phyloP scores from a whole-genome alignment of 2,113 vertebrate genomes.

The Chlamydotis undulata region DNA sequence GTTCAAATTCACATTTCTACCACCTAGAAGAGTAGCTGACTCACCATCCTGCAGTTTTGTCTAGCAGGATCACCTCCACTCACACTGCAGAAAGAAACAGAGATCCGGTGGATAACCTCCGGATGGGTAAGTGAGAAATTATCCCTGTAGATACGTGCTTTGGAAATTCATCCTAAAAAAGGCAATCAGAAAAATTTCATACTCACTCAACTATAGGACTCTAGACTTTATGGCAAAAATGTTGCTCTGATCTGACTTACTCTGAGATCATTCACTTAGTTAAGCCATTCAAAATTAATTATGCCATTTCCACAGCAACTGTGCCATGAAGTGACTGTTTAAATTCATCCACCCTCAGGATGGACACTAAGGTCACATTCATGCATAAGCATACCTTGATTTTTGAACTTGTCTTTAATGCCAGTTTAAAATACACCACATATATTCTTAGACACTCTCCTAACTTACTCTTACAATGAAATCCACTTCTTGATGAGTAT shows the following conservation, averaged over 20 bases:
- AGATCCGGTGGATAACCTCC: neutral
- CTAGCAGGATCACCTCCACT: neutral
- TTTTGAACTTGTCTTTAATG: neutral
- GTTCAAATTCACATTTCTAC: neutral
- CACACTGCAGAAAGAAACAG: rapidly evolving
- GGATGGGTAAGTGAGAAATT: neutral
- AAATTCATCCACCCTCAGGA: neutral
- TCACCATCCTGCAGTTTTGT: neutral
- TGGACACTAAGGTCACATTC: neutral
- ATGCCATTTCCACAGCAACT: neutral
- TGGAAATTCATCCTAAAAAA: neutral
- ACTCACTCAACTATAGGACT: rapidly evolving
- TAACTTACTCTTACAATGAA: neutral
- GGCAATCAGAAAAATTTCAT: neutral
- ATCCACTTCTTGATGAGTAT: neutral
- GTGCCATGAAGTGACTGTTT: neutral
- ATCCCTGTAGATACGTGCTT: rapidly evolving
- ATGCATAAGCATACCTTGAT: neutral
- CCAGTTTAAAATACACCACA: neutral
- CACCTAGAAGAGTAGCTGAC: neutral
- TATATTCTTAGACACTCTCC: neutral
- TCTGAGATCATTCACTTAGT: neutral
- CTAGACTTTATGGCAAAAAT: neutral
- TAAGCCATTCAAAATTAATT: neutral
- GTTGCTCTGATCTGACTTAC: neutral